Evolutionary conservation across 2,888 invertebrate species (phyloP).

Genomic region (Drosophila mimica): DNA sequence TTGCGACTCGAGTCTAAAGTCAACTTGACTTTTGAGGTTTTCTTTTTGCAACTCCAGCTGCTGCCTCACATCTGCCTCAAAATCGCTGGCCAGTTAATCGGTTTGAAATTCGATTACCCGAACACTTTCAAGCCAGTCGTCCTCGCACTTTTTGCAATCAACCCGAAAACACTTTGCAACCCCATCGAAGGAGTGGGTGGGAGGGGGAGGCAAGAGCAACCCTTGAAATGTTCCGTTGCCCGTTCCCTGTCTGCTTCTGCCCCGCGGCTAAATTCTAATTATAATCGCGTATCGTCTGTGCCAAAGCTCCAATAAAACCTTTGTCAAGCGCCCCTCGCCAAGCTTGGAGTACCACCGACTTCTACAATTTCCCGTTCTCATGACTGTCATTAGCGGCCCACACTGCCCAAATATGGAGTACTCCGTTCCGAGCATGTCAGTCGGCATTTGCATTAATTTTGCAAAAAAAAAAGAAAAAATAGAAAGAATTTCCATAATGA

Average conservation of each 20-base stretch:
- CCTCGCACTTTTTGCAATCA: slow-evolving; percentile 47
- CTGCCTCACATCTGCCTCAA: slow-evolving; percentile 10
- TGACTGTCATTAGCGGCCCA: slow-evolving; percentile 69
- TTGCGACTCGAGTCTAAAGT: not conserved
- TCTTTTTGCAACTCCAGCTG: not conserved
- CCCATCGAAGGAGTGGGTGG: slow-evolving; percentile 29
- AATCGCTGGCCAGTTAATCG: slow-evolving; percentile 63
- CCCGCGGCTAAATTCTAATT: slow-evolving; percentile 77
- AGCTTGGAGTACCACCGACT: slow-evolving; percentile 28
- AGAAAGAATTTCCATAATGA: slow-evolving; percentile 77
- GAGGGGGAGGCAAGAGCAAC: slow-evolving; percentile 47
- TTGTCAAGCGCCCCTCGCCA: slow-evolving; percentile 62
- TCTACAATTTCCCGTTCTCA: slow-evolving; percentile 11
- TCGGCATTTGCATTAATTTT: slow-evolving; percentile 74
- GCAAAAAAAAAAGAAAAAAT: slow-evolving; percentile 47
- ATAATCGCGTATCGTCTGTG: slow-evolving; percentile 77
- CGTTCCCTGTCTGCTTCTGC: slow-evolving; percentile 31
- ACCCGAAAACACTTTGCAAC: slow-evolving; percentile 61
- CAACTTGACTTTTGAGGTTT: not conserved
- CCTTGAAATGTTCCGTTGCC: slow-evolving; percentile 38
- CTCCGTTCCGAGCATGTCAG: slow-evolving; percentile 31
- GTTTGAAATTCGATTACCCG: slow-evolving; percentile 73
- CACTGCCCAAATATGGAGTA: slow-evolving; percentile 22
- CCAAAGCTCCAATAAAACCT: slow-evolving; percentile 77
- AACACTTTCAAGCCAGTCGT: slow-evolving; percentile 55